Base-by-base conservation (phyloP, 2,797 vertebrate species). In the Pelochelys cantorii region DNA sequence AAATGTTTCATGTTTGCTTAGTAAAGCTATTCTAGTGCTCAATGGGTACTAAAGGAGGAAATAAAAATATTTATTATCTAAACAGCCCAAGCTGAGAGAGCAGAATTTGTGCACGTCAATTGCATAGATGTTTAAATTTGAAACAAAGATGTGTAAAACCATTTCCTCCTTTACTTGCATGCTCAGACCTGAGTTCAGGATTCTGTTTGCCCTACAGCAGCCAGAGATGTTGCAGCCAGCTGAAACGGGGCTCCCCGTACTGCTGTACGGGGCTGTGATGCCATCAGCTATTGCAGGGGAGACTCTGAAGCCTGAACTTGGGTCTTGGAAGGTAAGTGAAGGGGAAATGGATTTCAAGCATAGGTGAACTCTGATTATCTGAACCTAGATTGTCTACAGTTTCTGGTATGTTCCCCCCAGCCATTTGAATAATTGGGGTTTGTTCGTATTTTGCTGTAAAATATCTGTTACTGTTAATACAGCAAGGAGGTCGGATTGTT, bases 51-150 rank as follows among this genome's bases (percentile, higher is more conserved):
- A 10, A 27, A 23, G 48, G n/a, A 54, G 54, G 12, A 6, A 20
- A 22, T 2, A 56, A 60, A 27, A 54, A 84, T 48, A 29, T 31
- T 80, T 62, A 4, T 37, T 78, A 81, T 54, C 17, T 3, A 62
- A 55, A 37, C 2, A 4, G 60, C 27, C 42, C 79, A 0, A 31
- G 65, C 53, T 53, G 54, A 31, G n/a, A 27, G 29, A 23, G 22
- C 2, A 25, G 42, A 1, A 0, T 3, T 65, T 65, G 42, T 65
- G 5, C 9, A 3, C 6, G 4, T 0, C 48, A 25, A 1, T 6
- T 81, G 29, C 59, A 55, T 42, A 37, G 54, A n/a, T 74, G 37
- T 27, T 8, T 74, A 31, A 18, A 77, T 85, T 85, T n/a, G 31
- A 77, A 34, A 4, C 11, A 22, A 13, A 78, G 15, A 11, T 23